Percentiles rank a stretch among this genome's conserved stretches.
Conservation (phyloP, 2,113 vertebrate species). For the Sterrhoptilus dennistouni region DNA sequence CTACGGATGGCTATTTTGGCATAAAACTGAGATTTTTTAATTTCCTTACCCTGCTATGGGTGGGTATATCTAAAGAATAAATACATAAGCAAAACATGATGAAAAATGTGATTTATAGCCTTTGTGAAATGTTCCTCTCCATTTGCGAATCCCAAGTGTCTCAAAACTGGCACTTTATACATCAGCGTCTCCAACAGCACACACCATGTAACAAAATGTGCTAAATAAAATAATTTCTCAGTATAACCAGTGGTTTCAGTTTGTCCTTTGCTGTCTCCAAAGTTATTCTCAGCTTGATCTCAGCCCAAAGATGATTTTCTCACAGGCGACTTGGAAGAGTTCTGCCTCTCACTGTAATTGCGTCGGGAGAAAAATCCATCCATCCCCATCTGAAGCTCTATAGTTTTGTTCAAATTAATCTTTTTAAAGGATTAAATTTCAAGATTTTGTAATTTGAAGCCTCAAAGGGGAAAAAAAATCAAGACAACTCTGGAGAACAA, state of each 20-base stretch:
- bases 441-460: background rate
- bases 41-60: background rate
- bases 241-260: background rate
- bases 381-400: background rate
- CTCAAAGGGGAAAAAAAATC: background rate
- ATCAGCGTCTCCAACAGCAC: background rate
- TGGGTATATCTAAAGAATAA: background rate
- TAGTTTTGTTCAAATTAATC: background rate
- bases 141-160: background rate
- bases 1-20: background rate
- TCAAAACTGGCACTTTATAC: background rate
- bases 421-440: background rate
- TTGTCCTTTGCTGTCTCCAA: background rate
- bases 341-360: background rate
- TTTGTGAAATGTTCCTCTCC: background rate
- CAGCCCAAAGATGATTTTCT: background rate
- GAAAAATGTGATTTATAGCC: background rate
- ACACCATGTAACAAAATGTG: background rate
- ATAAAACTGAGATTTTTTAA: background rate
- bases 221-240: background rate
- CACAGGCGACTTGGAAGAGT: background rate
- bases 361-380: background rate
- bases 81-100: background rate
- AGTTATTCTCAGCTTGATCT: background rate
- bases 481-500: background rate